Percentiles rank a stretch among this genome's conserved stretches.
Conservation (phyloP, 2,888 invertebrate genomes). For the Lepas anatifera region DNA sequence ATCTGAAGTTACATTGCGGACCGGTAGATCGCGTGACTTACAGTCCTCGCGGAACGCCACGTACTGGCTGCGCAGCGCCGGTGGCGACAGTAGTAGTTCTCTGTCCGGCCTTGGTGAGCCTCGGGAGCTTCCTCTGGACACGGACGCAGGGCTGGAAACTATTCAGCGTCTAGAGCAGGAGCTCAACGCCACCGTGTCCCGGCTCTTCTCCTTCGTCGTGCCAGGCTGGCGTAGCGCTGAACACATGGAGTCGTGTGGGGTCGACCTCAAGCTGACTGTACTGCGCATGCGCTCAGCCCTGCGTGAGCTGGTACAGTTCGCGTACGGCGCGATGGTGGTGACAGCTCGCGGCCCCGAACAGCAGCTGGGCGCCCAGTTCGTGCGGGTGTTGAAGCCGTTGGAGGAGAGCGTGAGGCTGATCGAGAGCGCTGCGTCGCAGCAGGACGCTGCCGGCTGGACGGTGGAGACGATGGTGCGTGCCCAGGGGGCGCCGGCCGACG, state of each 20-base stretch:
- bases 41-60: background rate
- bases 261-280: conserved; percentile 72
- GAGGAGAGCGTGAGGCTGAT: conserved; percentile 41
- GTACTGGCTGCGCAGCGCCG: conserved; percentile 1
- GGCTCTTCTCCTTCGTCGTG: conserved; percentile 54
- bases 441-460: conserved; percentile 29
- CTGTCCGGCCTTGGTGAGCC: conserved; percentile 20
- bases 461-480: conserved; percentile 33
- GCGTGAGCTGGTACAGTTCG: conserved; percentile 77
- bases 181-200: conserved; percentile 67
- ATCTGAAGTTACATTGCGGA: background rate
- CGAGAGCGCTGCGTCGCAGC: conserved; percentile 31
- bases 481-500: conserved; percentile 46
- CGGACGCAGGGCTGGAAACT: conserved; percentile 60
- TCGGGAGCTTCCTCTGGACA: conserved; percentile 49
- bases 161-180: conserved; percentile 62
- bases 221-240: conserved; percentile 72
- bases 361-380: conserved; percentile 58
- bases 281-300: conserved; percentile 62
- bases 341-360: conserved; percentile 64
- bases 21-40: background rate
- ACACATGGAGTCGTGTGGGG: conserved; percentile 59
- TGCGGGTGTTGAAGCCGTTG: conserved; percentile 60
- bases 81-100: background rate
- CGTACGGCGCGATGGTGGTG: conserved; percentile 73